A percentile compares a stretch with the other conserved stretches of the same genome.
phyloP scores from a whole-genome alignment of 2,888 invertebrate genomes.

The Laothoe populi region DNA sequence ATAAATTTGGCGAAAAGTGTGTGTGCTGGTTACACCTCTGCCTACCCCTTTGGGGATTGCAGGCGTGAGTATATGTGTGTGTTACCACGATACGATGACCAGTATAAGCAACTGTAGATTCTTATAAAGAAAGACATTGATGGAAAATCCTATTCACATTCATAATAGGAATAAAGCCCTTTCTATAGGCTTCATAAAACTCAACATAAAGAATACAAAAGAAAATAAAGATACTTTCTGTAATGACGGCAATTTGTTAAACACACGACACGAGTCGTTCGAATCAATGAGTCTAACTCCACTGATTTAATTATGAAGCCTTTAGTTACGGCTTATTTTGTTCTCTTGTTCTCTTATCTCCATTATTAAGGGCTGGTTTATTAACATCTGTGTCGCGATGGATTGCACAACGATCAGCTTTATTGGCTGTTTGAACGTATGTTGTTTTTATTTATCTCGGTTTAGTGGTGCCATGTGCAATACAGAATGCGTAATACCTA shows the following conservation, averaged over 20 bases:
- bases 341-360: neutral
- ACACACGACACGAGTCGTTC: conserved; percentile 15
- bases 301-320: neutral
- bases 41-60: too few relatives aligned
- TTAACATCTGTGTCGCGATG: neutral
- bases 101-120: too few relatives aligned
- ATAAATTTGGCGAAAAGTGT: too few relatives aligned
- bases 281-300: conserved; percentile 8
- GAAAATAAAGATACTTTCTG: neutral
- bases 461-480: neutral
- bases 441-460: neutral
- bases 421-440: neutral
- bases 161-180: neutral
- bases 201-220: neutral
- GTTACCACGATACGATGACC: too few relatives aligned
- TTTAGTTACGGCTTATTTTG: neutral
- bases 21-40: too few relatives aligned
- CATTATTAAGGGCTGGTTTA: neutral
- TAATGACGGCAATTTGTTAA: conserved; percentile 16
- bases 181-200: neutral
- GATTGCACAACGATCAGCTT: conserved; percentile 1
- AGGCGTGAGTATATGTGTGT: too few relatives aligned
- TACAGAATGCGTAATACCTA: neutral
- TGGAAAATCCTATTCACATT: too few relatives aligned
- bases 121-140: too few relatives aligned